A percentile compares a stretch with the other conserved stretches of the same genome.
These are phyloP conservation scores for Hyles lineata DNA, from an alignment of 2,888 invertebrate genomes.

Conservation along the genomic window DNA sequence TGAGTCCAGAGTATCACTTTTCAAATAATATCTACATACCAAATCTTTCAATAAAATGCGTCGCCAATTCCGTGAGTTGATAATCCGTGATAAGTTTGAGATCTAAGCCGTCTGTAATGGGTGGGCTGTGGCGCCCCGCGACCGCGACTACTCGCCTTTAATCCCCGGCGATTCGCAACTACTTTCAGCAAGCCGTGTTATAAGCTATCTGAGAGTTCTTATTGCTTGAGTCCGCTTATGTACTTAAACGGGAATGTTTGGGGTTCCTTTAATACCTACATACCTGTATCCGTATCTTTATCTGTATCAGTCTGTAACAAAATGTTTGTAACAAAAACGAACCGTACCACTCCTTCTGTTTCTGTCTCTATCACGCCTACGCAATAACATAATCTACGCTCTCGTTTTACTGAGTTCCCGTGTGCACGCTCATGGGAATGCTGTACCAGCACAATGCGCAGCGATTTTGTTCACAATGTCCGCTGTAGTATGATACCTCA, in stretches of 20 bases:
- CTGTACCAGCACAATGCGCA: too few relatives aligned
- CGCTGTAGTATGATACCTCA: too few relatives aligned
- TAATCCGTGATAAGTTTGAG: not conserved
- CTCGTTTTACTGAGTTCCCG: too few relatives aligned
- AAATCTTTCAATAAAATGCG: not conserved
- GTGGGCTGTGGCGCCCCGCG: not conserved
- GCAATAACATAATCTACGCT: too few relatives aligned
- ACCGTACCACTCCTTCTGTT: too few relatives aligned
- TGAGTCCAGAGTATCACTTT: too few relatives aligned
- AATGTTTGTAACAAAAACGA: too few relatives aligned
- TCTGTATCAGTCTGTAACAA: too few relatives aligned
- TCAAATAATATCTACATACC: not conserved
- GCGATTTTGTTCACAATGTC: too few relatives aligned
- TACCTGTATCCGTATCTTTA: too few relatives aligned
- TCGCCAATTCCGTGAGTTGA: not conserved
- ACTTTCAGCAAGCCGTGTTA: not conserved
- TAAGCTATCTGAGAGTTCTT: conserved; percentile 6
- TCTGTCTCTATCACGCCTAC: too few relatives aligned
- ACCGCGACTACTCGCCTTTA: not conserved
- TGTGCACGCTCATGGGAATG: too few relatives aligned
- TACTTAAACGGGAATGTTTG: not conserved
- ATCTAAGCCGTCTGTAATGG: not conserved
- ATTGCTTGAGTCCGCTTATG: not conserved
- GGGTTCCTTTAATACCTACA: not conserved
- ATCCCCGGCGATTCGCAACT: not conserved